Evolutionary conservation across 2,888 invertebrate genomes (phyloP).

Genomic region (Gerris lacustris): DNA sequence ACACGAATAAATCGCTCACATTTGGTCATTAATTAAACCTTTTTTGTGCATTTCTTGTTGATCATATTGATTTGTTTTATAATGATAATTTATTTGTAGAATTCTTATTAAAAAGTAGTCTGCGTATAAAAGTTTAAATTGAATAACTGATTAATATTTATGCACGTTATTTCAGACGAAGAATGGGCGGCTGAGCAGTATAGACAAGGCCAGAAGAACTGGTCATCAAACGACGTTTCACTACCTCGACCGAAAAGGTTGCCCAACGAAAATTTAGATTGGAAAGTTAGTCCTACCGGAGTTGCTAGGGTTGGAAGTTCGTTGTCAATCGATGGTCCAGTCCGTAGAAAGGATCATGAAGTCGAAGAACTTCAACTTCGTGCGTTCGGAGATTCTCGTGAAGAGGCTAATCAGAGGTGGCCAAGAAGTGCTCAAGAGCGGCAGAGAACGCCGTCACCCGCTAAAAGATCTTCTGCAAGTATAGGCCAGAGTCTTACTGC

Average conservation of each 20-base stretch:
- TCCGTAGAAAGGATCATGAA: background rate
- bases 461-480: slow-evolving; percentile 9
- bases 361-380: background rate
- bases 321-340: background rate
- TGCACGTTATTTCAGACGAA: slow-evolving; percentile 49
- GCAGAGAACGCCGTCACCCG: slow-evolving; percentile 29
- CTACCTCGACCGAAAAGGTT: background rate
- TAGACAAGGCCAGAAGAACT: slow-evolving; percentile 35
- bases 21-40: too few species aligned
- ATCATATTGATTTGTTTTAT: too few species aligned
- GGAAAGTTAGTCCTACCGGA: background rate
- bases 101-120: too few species aligned
- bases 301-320: background rate
- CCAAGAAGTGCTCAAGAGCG: slow-evolving; percentile 25
- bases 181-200: slow-evolving; percentile 58
- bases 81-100: too few species aligned
- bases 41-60: too few species aligned
- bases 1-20: too few species aligned
- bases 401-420: slow-evolving; percentile 17
- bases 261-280: background rate
- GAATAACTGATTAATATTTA: background rate
- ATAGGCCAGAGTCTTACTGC: slow-evolving; percentile 24
- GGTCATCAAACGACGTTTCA: background rate
- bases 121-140: too few species aligned
- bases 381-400: slow-evolving; percentile 38